These are phyloP conservation scores for Rhyacichthys aspro DNA, from an alignment of 2,797 vertebrate species.

Conservation along the genomic window DNA sequence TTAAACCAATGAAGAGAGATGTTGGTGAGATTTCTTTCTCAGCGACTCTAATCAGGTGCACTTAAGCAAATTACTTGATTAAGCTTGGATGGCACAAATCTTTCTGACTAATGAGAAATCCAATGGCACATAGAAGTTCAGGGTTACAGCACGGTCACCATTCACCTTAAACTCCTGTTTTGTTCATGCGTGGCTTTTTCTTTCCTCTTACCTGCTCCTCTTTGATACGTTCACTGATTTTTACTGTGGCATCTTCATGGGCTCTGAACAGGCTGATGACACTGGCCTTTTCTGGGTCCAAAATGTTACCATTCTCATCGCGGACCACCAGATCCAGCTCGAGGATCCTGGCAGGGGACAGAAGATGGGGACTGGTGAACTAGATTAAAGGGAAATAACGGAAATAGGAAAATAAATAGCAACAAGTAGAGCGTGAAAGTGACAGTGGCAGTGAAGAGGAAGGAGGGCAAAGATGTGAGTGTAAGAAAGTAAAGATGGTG, in stretches of 20 bases:
- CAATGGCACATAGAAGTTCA: too few species aligned
- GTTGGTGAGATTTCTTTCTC: not conserved
- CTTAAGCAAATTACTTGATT: too few species aligned
- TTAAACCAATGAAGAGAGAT: too few species aligned
- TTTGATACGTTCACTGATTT: constrained; percentile 93
- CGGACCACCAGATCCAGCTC: constrained; percentile 94
- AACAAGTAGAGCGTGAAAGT: not conserved
- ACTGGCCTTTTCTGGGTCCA: constrained; percentile 93
- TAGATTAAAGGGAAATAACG: constrained; percentile 2
- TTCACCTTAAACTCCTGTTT: not conserved
- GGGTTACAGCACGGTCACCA: not conserved
- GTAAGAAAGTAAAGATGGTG: not conserved
- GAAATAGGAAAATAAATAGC: not conserved
- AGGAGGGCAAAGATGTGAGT: not conserved
- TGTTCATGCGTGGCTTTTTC: not conserved
- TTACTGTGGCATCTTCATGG: constrained; percentile 90
- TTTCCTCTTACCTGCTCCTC: constrained; percentile 87
- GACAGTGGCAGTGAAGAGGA: too few species aligned
- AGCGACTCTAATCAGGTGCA: too few species aligned
- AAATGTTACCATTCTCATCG: constrained; percentile 93
- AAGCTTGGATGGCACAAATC: too few species aligned
- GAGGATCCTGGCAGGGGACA: constrained; percentile 82
- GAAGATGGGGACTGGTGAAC: not conserved
- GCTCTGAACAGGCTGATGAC: constrained; percentile 95
- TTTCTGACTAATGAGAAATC: too few species aligned